Evolutionary conservation across 1,140 invertebrate genomes (phyloP).

Genomic region (Hyposmocoma kahamanoa): DNA sequence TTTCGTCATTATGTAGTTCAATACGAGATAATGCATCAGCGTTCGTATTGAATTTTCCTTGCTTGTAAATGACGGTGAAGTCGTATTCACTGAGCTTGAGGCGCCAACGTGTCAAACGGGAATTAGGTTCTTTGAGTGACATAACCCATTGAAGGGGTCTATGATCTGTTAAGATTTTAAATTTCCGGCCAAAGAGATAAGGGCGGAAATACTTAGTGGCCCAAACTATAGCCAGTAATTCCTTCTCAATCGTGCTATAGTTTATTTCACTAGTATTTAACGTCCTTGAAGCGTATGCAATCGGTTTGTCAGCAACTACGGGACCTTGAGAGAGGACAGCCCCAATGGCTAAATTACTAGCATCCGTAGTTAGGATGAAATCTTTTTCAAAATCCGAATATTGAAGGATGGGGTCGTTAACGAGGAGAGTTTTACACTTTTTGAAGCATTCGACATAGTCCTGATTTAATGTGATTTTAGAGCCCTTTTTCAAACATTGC

Average conservation of each 20-base stretch:
- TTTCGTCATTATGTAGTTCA: background rate
- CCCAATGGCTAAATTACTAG: constrained; percentile 17
- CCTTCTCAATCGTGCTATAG: no score
- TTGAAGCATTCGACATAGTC: constrained; percentile 1
- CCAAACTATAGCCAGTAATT: no score
- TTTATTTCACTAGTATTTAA: background rate
- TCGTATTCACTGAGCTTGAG: background rate
- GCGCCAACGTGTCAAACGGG: constrained; percentile 55
- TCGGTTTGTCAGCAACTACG: constrained; percentile 11
- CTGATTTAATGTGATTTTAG: background rate
- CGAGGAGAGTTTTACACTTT: constrained; percentile 2
- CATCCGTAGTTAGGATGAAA: background rate
- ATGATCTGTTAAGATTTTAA: no score
- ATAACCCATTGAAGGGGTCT: constrained; percentile 41
- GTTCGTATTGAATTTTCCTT: background rate
- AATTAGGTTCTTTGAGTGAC: constrained; percentile 55
- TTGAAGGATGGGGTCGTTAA: background rate
- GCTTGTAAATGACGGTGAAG: background rate
- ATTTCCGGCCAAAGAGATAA: no score
- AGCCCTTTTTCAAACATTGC: background rate
- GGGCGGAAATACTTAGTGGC: no score
- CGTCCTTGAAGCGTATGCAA: background rate
- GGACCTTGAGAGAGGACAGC: constrained; percentile 18
- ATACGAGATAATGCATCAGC: constrained; percentile 4
- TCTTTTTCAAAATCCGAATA: background rate